These are phyloP conservation scores for Holacanthella duospinosa DNA, from an alignment of 2,888 invertebrate genomes.

Conservation along the genomic window DNA sequence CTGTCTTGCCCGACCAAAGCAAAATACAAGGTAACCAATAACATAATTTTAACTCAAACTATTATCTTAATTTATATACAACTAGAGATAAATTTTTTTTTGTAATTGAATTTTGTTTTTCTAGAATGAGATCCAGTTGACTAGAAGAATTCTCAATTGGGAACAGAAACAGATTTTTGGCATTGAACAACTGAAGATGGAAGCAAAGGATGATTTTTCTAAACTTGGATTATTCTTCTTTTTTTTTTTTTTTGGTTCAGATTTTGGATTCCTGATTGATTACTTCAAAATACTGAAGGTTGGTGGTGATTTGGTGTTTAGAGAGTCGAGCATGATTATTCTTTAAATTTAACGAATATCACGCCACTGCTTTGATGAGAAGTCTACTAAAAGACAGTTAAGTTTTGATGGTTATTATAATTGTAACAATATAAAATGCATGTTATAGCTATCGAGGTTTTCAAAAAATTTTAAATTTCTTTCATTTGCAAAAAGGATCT, in stretches of 20 bases:
- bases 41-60: neutral
- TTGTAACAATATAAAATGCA: neutral
- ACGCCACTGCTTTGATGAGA: slow-evolving; percentile 9
- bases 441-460: neutral
- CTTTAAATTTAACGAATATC: neutral
- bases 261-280: no score
- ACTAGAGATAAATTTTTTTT: neutral
- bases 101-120: no score
- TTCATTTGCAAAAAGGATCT: no score
- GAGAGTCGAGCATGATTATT: neutral
- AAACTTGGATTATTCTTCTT: no score
- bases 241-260: no score
- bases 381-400: neutral
- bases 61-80: neutral
- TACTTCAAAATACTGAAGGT: no score
- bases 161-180: neutral
- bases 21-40: no score
- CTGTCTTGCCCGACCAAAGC: no score
- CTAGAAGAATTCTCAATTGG: no score
- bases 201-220: neutral
- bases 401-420: neutral
- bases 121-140: no score
- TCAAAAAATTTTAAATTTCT: neutral
- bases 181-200: neutral
- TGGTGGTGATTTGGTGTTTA: neutral